These are phyloP conservation scores for Phyllotreta cruciferae DNA, from an alignment of 2,888 invertebrate genomes.

Conservation along the genomic window DNA sequence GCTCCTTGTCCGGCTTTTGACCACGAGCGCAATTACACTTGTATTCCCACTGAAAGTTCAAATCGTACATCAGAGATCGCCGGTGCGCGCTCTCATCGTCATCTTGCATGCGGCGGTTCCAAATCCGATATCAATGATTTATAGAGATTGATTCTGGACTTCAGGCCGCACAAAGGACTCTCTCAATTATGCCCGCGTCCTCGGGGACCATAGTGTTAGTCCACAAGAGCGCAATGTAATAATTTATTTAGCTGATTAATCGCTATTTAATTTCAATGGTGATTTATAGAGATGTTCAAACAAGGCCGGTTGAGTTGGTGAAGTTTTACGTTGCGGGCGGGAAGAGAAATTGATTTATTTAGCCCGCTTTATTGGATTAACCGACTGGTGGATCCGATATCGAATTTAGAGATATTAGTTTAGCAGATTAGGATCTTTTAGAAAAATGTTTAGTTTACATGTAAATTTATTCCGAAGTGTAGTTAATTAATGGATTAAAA, in stretches of 20 bases:
- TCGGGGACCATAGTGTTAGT: background rate
- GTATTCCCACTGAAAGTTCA: too few species aligned
- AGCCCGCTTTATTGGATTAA: too few species aligned
- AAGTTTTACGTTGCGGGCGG: background rate
- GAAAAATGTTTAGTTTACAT: too few species aligned
- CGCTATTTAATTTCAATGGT: conserved; percentile 24
- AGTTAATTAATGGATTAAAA: too few species aligned
- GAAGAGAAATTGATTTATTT: background rate
- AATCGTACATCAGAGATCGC: too few species aligned
- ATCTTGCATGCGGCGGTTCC: conserved; percentile 14
- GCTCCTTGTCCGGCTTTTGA: too few species aligned
- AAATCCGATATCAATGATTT: conserved; percentile 21
- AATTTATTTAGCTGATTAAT: conserved; percentile 27
- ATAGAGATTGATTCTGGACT: conserved; percentile 24
- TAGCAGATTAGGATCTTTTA: too few species aligned
- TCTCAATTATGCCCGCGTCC: conserved; percentile 21
- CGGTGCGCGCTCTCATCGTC: background rate
- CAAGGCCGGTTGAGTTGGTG: background rate
- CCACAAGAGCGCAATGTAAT: conserved; percentile 15
- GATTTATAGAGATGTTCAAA: conserved; percentile 19
- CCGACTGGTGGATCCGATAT: too few species aligned
- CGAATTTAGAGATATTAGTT: too few species aligned
- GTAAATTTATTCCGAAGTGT: too few species aligned
- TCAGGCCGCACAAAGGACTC: conserved; percentile 5
- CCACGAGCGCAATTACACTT: too few species aligned